These are phyloP conservation scores for Ptilorrhoa leucosticta DNA, from an alignment of 2,113 vertebrate genomes.

Conservation along the genomic window DNA sequence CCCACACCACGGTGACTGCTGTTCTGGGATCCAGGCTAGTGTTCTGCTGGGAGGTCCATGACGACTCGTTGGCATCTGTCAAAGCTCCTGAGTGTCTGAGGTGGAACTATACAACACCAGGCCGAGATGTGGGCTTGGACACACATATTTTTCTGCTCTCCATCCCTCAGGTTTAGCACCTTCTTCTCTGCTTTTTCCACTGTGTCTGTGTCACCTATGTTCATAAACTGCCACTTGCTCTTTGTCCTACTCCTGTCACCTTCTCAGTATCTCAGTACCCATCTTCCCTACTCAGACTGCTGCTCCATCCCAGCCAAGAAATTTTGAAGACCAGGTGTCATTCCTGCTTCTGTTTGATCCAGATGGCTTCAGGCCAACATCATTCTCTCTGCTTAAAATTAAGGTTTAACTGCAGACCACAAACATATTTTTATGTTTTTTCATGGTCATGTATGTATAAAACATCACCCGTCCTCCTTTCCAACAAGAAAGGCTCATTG, in stretches of 20 bases:
- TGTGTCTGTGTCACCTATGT: rapidly evolving
- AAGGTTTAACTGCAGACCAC: neutral
- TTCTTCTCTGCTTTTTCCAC: neutral
- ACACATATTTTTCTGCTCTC: neutral
- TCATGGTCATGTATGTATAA: neutral
- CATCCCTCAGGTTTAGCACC: neutral
- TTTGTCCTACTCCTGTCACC: neutral
- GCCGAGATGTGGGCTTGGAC: neutral
- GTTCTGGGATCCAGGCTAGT: neutral
- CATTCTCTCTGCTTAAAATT: neutral
- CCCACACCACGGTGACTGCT: neutral
- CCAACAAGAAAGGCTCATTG: neutral
- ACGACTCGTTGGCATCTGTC: neutral
- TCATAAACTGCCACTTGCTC: neutral
- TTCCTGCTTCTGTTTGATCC: neutral
- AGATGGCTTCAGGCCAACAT: neutral
- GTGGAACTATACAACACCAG: neutral
- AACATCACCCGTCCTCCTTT: neutral
- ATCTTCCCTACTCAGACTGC: neutral
- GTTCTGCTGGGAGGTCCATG: neutral
- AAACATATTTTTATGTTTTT: neutral
- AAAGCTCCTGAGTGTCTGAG: neutral
- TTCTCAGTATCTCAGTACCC: neutral
- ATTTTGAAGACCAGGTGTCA: slow-evolving; percentile 33
- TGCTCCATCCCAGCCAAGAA: neutral